phyloP scores from a whole-genome alignment of 2,888 invertebrate genomes.

The Meta bourneti region DNA sequence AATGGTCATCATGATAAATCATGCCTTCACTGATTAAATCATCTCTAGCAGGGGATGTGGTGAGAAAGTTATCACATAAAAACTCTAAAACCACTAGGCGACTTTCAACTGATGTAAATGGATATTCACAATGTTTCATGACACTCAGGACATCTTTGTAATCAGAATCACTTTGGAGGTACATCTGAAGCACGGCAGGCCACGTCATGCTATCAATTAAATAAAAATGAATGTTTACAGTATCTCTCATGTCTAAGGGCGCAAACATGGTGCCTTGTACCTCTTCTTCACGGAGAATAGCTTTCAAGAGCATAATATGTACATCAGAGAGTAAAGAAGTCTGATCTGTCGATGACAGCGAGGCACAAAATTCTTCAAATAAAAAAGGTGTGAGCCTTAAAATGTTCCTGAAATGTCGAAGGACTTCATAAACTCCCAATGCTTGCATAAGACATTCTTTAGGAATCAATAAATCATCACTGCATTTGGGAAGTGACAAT shows the following conservation, averaged over 20 bases:
- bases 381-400: conserved; percentile 95
- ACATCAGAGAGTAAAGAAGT: conserved; percentile 94
- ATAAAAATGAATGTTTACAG: conserved; percentile 95
- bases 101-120: conserved; percentile 89
- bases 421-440: conserved; percentile 95
- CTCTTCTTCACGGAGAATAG: conserved; percentile 95
- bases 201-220: conserved; percentile 97
- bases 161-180: conserved; percentile 91
- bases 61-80: conserved; percentile 95
- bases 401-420: conserved; percentile 91
- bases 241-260: conserved; percentile 97
- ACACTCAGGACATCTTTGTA: conserved; percentile 79
- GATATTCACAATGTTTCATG: conserved; percentile 86
- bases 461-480: conserved; percentile 93
- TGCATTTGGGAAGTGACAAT: conserved; percentile 90
- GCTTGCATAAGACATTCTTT: conserved; percentile 89
- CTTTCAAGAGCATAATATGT: conserved; percentile 95
- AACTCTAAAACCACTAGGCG: conserved; percentile 92
- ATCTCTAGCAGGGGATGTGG: conserved; percentile 94
- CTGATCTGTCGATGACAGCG: conserved; percentile 94
- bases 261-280: conserved; percentile 97
- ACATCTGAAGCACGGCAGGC: conserved; percentile 94
- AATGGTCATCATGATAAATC: conserved; percentile 78
- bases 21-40: conserved; percentile 94
- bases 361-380: conserved; percentile 98